Evolutionary conservation across 2,888 invertebrate species (phyloP), one percentile per base, ranked within the genome.

Genomic region (Apomyelois bistriatella): DNA sequence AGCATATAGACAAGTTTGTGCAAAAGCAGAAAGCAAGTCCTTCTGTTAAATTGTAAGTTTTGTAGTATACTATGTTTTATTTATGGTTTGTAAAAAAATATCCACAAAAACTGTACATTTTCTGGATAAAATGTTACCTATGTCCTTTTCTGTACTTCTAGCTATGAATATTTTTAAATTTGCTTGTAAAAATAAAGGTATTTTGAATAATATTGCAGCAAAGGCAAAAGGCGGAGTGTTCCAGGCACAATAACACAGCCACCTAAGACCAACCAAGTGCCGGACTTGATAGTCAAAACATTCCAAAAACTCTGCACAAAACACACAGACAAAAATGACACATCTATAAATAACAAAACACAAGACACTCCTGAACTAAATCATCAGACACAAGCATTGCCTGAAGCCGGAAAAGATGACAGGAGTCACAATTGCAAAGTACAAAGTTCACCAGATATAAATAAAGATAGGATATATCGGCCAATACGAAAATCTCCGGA

Each of bases 1-100:
- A 82, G 58, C 89, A 90, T 54, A 87, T 90, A 57, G 87, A 89
- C 57, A 65, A 81, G n/a, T 78, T 84, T 71, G 87, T 89, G 0
- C 82, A 81, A 51, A 81, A 61, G 47, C 87, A 87, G 57, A 88
- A 66, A 62, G 30, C 70, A 3, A 60, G 80, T 7, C 54, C 71
- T 10, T 57, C 60, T n/a, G 59, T 60, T 0, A 88, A 77, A 70
- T 57, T 60, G 87, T 87, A 67, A 81, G 86, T 76, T 1, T 9
- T 47, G 0, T 8, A 9, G 7, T 13, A 9, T 1, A 16, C 1
- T 16, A 16, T 1, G 9, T 40, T 16, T 15, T 6, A 13, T 0
- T 1, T 37, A 9, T 40, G n/a, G n/a, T n/a, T n/a, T n/a, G n/a
- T n/a, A n/a, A n/a, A n/a, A n/a, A n/a, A n/a, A n/a, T n/a, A n/a